Conservation (phyloP, 2,113 vertebrate genomes). For the Sorex araneus region DNA sequence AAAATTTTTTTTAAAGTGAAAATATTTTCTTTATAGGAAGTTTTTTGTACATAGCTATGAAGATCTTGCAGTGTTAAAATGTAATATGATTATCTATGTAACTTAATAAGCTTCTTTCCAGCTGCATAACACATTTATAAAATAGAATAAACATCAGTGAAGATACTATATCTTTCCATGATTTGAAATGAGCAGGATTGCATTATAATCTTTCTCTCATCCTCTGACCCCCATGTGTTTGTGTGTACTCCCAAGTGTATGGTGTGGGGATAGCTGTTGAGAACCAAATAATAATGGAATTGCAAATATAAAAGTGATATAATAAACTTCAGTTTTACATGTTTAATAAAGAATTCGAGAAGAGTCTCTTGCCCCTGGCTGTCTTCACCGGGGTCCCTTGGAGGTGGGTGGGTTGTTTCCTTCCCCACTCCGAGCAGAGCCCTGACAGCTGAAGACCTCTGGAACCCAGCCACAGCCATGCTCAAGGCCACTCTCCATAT, state of each 20-base stretch:
- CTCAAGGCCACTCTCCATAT: too few species aligned
- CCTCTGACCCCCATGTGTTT: too few species aligned
- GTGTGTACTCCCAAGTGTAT: rapidly evolving
- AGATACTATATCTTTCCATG: not conserved
- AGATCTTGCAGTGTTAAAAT: not conserved
- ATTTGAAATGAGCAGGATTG: not conserved
- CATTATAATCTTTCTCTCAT: not conserved
- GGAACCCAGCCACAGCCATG: too few species aligned
- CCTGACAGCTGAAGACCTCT: too few species aligned
- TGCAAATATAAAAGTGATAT: not conserved
- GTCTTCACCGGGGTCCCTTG: too few species aligned
- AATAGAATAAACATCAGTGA: not conserved
- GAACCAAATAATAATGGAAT: not conserved
- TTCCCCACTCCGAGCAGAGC: too few species aligned
- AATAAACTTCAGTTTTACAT: not conserved
- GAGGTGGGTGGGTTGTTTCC: too few species aligned
- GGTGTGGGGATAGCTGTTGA: not conserved
- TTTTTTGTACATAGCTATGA: not conserved
- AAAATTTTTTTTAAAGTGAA: too few species aligned
- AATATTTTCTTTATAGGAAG: not conserved
- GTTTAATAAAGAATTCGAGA: conserved; percentile 29
- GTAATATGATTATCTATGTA: not conserved
- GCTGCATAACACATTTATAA: not conserved
- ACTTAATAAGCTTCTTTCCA: not conserved
- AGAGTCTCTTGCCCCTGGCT: too few species aligned